These are phyloP conservation scores for Parasteatoda lunata DNA, from an alignment of 2,888 invertebrate species.

Conservation along the genomic window DNA sequence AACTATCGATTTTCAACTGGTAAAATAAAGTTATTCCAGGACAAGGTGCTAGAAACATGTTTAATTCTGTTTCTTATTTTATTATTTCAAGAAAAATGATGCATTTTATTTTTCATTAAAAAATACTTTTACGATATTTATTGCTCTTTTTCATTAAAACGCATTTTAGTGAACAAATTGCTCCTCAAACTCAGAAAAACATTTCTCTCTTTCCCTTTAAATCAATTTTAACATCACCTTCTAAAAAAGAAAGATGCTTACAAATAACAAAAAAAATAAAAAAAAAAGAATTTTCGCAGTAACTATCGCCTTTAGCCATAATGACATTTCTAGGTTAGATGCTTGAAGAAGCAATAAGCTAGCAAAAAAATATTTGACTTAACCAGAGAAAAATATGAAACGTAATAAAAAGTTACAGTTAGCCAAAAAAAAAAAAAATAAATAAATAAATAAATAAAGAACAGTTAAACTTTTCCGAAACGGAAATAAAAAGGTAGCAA, in stretches of 20 bases:
- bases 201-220: slow-evolving; percentile 25
- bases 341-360: not conserved
- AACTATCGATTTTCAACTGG: too few species aligned
- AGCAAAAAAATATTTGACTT: slow-evolving; percentile 1
- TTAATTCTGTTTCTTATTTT: too few species aligned
- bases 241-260: not conserved
- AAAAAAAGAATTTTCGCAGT: too few species aligned
- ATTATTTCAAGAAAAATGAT: too few species aligned
- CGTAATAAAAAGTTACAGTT: not conserved
- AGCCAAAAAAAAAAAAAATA: not conserved
- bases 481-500: not conserved
- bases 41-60: too few species aligned
- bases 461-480: not conserved
- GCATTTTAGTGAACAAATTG: slow-evolving; percentile 15
- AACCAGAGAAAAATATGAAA: not conserved
- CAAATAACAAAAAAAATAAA: too few species aligned
- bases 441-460: too few species aligned
- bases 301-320: not conserved
- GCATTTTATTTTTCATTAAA: not conserved
- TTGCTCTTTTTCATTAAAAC: slow-evolving; percentile 1
- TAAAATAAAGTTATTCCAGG: too few species aligned
- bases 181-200: not conserved
- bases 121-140: slow-evolving; percentile 7
- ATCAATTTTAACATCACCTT: slow-evolving; percentile 27
- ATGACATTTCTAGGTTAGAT: not conserved